Conservation (phyloP, 2,113 vertebrate species). For the Nestor notabilis region DNA sequence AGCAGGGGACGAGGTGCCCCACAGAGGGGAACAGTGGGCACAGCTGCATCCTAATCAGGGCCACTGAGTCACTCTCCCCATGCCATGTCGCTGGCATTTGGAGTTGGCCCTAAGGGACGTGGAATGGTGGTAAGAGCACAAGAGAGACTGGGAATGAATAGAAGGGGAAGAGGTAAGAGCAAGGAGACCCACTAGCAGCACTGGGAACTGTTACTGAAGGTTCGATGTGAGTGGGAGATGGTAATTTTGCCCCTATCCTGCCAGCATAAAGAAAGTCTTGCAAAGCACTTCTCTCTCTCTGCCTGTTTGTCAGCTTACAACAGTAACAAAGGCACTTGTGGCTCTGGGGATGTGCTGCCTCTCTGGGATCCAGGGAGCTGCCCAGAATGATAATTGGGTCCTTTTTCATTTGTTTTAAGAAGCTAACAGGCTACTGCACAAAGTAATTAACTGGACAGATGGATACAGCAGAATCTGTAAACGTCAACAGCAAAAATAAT, state of each 20-base stretch:
- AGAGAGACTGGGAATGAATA: background rate
- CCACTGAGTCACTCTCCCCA: accelerated
- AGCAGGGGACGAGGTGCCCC: background rate
- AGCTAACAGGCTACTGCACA: conserved; percentile 30
- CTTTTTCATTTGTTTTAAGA: background rate
- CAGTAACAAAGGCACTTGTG: background rate
- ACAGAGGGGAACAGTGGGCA: background rate
- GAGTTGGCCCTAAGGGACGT: background rate
- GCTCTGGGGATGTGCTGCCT: background rate
- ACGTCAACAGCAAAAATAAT: background rate
- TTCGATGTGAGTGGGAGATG: background rate
- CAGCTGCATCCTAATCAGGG: background rate
- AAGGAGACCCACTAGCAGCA: background rate
- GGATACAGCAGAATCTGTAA: conserved; percentile 36
- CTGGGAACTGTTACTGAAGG: background rate
- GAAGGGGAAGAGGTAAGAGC: no score
- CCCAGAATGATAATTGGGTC: conserved; percentile 57
- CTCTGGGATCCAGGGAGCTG: conserved; percentile 6
- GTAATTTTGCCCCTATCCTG: background rate
- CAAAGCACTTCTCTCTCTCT: background rate
- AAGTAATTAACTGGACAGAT: conserved; percentile 70
- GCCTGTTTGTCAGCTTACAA: background rate
- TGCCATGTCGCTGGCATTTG: accelerated
- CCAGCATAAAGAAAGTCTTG: background rate
- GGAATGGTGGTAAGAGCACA: accelerated